Evolutionary conservation across 2,888 invertebrate genomes (phyloP), one percentile per base, ranked within the genome.

Genomic region (Gnatocerus cornutus): DNA sequence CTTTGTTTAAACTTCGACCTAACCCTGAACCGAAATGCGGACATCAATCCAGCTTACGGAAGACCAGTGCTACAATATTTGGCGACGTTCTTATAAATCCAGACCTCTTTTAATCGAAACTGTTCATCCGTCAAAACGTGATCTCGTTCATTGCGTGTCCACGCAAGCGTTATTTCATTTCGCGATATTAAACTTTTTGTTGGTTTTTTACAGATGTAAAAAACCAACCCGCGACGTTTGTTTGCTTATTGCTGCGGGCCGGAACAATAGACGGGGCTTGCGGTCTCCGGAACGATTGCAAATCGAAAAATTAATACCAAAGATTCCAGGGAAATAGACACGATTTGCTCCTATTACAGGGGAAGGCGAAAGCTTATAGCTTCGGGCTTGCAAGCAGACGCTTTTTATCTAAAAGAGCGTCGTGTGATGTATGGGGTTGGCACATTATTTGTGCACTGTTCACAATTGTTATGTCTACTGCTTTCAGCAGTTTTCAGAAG

Each of bases 141-240:
- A 21, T 10, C 27, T 45, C 55, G 65, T 74, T 78, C 75, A 76
- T 77, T 75, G 77, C 74, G 76, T 77, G 76, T 76, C 76, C 75
- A 77, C 71, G 76, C 77, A 75, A 79, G 79, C 80, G 79, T 79
- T 78, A 77, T 79, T 78, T 79, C 79, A 79, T 80, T 78, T 79
- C 74, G 76, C 77, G 78, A 80, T 80, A 80, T 80, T 80, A 80
- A 80, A 80, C 79, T 79, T 76, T 76, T 73, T 73, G 21, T 73
- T 71, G 74, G 75, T 77, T 78, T 78, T 78, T 77, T 78, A 78
- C 76, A 77, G 74, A 71, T 71, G 76, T 6, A 12, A 37, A 41
- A 56, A 78, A 76, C 75, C 72, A 46, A 37, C 21, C 21, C 21
- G 59, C 33, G 43, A 63, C 52, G 50, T 27, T 39, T 71, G 56